phyloP scores from a whole-genome alignment of 2,888 invertebrate species.

The Dynastes grantii region DNA sequence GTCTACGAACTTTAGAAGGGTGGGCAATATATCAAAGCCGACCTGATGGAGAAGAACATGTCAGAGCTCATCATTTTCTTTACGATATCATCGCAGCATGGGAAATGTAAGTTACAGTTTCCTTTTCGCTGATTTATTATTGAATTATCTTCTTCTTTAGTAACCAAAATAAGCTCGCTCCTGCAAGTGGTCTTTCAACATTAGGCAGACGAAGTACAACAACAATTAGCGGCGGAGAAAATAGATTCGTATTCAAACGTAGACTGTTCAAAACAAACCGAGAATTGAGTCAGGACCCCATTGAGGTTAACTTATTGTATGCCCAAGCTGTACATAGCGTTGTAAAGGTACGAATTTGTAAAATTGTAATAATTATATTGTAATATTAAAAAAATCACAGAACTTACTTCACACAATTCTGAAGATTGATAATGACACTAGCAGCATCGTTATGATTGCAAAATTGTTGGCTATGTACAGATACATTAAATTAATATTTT shows the following conservation, averaged over 20 bases:
- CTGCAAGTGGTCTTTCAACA: slow-evolving; percentile 68
- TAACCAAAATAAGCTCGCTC: slow-evolving; percentile 67
- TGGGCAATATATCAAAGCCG: slow-evolving; percentile 96
- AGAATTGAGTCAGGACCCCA: slow-evolving; percentile 94
- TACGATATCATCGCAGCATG: slow-evolving; percentile 96
- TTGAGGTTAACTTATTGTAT: slow-evolving; percentile 94
- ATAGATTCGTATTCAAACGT: slow-evolving; percentile 93
- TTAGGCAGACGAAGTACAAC: slow-evolving; percentile 75
- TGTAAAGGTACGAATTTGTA: slow-evolving; percentile 81
- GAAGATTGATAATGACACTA: too few relatives aligned
- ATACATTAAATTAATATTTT: too few relatives aligned
- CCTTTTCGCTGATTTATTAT: background rate
- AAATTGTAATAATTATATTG: too few relatives aligned
- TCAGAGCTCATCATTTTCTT: slow-evolving; percentile 91
- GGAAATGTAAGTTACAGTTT: slow-evolving; percentile 81
- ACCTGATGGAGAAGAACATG: slow-evolving; percentile 90
- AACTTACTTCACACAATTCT: too few relatives aligned
- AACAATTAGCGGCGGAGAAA: slow-evolving; percentile 89
- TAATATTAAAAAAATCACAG: too few relatives aligned
- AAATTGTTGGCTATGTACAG: too few relatives aligned
- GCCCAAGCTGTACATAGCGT: slow-evolving; percentile 96
- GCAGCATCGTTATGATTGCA: too few relatives aligned
- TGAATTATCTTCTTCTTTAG: slow-evolving; percentile 56
- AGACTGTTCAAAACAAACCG: slow-evolving; percentile 90
- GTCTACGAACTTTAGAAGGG: slow-evolving; percentile 87